These are phyloP conservation scores for Heterocephalus glaber DNA, from an alignment of 2,113 vertebrate species.

Conservation along the genomic window DNA sequence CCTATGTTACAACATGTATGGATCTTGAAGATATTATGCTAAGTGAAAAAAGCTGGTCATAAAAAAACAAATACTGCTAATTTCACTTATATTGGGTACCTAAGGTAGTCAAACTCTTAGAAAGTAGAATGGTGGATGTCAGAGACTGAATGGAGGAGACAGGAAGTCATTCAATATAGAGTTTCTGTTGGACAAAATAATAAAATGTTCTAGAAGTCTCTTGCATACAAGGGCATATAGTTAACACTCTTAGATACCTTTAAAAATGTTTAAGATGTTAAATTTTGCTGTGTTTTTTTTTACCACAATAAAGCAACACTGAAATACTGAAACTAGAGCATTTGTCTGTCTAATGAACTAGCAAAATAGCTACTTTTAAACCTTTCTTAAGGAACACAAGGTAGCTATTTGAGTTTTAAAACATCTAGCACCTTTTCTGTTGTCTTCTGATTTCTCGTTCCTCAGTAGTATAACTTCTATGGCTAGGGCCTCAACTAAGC, in stretches of 20 bases:
- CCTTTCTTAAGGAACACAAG: background rate
- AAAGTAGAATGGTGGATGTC: background rate
- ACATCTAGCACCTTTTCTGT: background rate
- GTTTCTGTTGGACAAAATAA: background rate
- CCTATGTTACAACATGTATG: background rate
- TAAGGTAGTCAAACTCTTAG: background rate
- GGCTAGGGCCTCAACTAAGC: background rate
- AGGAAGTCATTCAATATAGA: background rate
- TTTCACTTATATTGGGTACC: background rate
- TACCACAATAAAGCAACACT: background rate
- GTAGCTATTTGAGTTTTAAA: background rate
- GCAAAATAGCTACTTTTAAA: background rate
- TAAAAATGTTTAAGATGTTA: background rate
- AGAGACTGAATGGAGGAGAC: background rate
- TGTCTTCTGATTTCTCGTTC: background rate
- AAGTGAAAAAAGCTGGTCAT: background rate
- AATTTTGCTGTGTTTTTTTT: background rate
- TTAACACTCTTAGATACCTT: background rate
- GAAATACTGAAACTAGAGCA: background rate
- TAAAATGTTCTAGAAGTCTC: background rate
- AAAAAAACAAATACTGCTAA: background rate
- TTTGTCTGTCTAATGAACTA: background rate
- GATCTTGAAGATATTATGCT: background rate
- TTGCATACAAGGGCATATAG: background rate
- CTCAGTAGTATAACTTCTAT: background rate